Conservation (phyloP, 2,797 vertebrate species). For the Microctenopoma stevenorrisi region DNA sequence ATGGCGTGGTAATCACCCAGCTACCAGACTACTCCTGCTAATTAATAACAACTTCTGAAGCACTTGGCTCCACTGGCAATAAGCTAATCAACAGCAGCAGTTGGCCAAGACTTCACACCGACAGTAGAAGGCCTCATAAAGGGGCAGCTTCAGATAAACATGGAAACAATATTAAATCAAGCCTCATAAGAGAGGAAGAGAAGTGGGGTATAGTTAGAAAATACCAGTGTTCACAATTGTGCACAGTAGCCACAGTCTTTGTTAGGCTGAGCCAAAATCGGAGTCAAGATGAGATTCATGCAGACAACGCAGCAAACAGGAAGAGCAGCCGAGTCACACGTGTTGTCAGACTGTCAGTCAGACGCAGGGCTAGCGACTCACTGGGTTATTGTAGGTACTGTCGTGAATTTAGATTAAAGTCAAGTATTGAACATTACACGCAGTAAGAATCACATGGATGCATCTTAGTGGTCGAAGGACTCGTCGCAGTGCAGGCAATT, state of each 20-base stretch:
- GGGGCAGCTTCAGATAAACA: conserved; percentile 51
- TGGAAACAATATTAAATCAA: conserved; percentile 42
- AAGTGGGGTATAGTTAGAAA: conserved; percentile 20
- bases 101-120: conserved; percentile 38
- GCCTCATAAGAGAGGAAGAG: conserved; percentile 15
- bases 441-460: not conserved
- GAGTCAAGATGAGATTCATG: conserved; percentile 47
- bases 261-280: conserved; percentile 20
- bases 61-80: conserved; percentile 73
- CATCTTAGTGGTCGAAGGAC: not conserved
- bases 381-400: conserved; percentile 44
- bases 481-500: not conserved
- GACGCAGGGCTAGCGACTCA: conserved; percentile 26
- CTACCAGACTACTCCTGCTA: conserved; percentile 77
- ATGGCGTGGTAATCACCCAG: conserved; percentile 77
- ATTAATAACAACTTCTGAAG: conserved; percentile 82
- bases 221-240: not conserved
- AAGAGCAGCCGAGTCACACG: conserved; percentile 55
- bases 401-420: conserved; percentile 11
- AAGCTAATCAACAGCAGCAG: conserved; percentile 64
- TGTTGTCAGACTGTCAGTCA: conserved; percentile 41
- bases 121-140: conserved; percentile 48
- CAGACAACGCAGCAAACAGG: conserved; percentile 43
- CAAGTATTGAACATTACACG: conserved; percentile 18
- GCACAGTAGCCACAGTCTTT: conserved; percentile 9